Evolutionary conservation across 2,113 vertebrate genomes (phyloP), one percentile per base, ranked within the genome.

Genomic region (Planiliza haematocheilus): DNA sequence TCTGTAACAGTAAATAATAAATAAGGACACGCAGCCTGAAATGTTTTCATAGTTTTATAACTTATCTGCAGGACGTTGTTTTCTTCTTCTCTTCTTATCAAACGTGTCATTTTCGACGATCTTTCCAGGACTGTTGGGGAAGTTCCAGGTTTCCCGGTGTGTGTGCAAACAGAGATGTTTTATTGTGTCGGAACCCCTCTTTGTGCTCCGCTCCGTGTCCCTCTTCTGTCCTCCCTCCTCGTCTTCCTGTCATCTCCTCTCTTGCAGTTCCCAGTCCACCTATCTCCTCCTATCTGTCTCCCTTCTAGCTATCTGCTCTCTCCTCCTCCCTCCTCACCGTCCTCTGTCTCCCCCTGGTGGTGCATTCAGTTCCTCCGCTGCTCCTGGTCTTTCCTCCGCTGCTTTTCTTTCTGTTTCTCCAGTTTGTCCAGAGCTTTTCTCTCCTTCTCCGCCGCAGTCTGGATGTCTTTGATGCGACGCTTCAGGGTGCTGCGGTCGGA

Each of bases 361-460:
- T 6, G 12, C 2, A 2, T 1, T 90, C 76, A 94, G 77, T 73
- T 90, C 89, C 93, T 93, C 75, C 86, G 93, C 74, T 93, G 94
- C 74, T 95, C 94, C 56, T 88, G 93, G 64, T 95, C 93, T 46
- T 89, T 91, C 62, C 92, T 93, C 42, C 94, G 90, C 42, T 95
- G 95, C 68, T 95, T 97, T 55, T 95, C 95, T 2, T 93, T 93
- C 87, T 96, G 95, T 74, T 92, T 94, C 21, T 95, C 96, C 0
- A 94, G 89, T 72, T 97, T 97, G 81, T 95, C 95, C 91, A 94
- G 90, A 37, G 95, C 95, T 73, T 96, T 97, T 42, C 91, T 93
- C 68, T 96, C 95, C 81, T 94, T 96, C 90, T 96, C 94, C 0
- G 87, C 94, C 0, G 95, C 95, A 0, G 74, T 61, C 0, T 94